These are phyloP conservation scores for Tupiocoris notatus DNA, from an alignment of 2,888 invertebrate species.

Conservation along the genomic window DNA sequence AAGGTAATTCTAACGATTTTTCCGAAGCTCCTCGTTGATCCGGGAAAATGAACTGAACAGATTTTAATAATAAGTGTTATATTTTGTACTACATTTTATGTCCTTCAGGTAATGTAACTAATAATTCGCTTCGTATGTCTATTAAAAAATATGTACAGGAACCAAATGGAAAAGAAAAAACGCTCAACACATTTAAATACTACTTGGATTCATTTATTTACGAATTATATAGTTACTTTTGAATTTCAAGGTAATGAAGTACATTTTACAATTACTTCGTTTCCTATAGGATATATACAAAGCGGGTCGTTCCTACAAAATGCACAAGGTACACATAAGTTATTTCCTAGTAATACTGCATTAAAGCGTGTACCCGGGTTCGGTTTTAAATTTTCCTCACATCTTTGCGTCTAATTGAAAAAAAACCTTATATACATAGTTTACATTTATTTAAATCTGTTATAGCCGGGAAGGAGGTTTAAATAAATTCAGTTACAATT, in stretches of 20 bases:
- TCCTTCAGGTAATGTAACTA: conserved; percentile 10
- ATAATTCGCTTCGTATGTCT: conserved; percentile 12
- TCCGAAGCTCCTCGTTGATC: too few relatives aligned
- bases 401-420: conserved; percentile 1
- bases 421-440: conserved; percentile 20
- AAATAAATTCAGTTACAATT: not conserved
- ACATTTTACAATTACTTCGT: not conserved
- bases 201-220: conserved; percentile 1
- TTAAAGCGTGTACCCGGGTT: conserved; percentile 38
- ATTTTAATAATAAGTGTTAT: conserved; percentile 12
- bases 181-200: conserved; percentile 20
- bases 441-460: not conserved
- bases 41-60: not conserved
- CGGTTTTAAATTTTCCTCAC: not conserved
- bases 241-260: not conserved
- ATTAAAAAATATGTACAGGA: conserved; percentile 18
- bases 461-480: not conserved
- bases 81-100: conserved; percentile 39
- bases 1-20: too few relatives aligned
- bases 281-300: conserved; percentile 26
- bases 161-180: conserved; percentile 24
- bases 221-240: not conserved
- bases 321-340: conserved; percentile 13
- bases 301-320: conserved; percentile 9
- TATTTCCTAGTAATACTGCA: conserved; percentile 42